Evolutionary conservation across 2,888 invertebrate genomes (phyloP).

Genomic region (Agriotes lineatus): DNA sequence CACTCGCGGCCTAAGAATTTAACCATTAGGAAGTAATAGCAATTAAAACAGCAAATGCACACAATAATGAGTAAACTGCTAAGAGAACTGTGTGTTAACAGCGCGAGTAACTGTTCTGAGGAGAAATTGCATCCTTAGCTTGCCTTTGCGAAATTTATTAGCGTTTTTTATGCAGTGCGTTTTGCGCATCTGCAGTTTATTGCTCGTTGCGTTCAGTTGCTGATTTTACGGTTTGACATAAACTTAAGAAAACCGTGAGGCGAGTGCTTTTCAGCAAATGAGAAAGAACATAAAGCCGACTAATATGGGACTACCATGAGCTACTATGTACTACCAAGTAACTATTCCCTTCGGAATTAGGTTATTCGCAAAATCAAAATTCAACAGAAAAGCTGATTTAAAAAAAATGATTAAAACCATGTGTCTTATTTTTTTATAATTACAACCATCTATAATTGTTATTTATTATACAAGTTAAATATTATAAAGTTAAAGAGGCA

Average conservation of each 20-base stretch:
- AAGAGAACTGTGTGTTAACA: constrained; percentile 1
- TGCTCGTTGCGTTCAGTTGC: constrained; percentile 13
- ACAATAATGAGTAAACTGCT: not conserved
- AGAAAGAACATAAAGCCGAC: not conserved
- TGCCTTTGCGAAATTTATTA: constrained; percentile 14
- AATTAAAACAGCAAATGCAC: not conserved
- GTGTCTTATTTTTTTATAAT: too few relatives aligned
- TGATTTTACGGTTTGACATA: constrained; percentile 19
- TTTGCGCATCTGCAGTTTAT: constrained; percentile 11
- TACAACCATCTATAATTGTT: too few relatives aligned
- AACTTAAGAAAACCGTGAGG: constrained; percentile 3
- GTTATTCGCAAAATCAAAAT: too few relatives aligned
- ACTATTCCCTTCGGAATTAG: too few relatives aligned
- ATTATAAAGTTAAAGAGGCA: too few relatives aligned
- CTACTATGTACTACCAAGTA: too few relatives aligned
- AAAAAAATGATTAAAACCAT: too few relatives aligned
- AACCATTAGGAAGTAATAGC: not conserved
- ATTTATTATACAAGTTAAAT: too few relatives aligned
- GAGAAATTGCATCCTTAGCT: not conserved
- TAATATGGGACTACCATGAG: too few relatives aligned
- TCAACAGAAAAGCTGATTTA: too few relatives aligned
- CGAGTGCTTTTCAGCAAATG: not conserved
- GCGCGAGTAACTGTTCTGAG: not conserved
- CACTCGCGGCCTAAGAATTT: not conserved
- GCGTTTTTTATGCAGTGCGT: constrained; percentile 6